Conservation (phyloP, 2,797 vertebrate genomes). For the Apodemus agrarius region DNA sequence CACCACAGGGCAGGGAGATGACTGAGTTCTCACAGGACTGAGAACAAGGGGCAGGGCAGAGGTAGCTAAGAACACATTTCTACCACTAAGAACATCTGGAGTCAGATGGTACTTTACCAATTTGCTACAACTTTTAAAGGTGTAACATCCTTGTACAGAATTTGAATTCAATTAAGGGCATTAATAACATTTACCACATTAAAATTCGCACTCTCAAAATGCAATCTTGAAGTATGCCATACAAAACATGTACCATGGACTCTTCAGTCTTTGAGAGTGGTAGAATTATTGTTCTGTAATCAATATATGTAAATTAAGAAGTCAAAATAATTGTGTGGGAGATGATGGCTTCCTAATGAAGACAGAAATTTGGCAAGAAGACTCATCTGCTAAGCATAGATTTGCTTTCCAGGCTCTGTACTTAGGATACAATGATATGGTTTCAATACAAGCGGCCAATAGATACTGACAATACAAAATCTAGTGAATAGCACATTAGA, state of each 20-base stretch:
- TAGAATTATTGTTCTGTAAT: constrained; percentile 33
- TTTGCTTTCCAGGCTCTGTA: neutral
- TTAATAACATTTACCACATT: constrained; percentile 24
- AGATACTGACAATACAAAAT: neutral
- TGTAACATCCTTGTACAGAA: neutral
- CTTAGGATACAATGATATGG: neutral
- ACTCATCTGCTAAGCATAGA: neutral
- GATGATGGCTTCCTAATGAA: neutral
- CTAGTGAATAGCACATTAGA: neutral
- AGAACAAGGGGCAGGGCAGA: neutral
- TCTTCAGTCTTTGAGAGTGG: neutral
- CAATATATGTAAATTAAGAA: constrained; percentile 36
- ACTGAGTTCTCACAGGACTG: no score
- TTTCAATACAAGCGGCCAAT: neutral
- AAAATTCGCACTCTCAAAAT: constrained; percentile 44
- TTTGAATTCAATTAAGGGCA: constrained; percentile 33
- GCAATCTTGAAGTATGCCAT: neutral
- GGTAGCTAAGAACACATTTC: neutral
- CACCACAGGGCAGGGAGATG: neutral
- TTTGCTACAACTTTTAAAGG: neutral
- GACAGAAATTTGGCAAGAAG: neutral
- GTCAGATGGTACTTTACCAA: neutral
- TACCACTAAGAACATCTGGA: neutral
- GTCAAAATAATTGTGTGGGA: neutral
- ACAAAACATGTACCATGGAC: constrained; percentile 10